Evolutionary conservation across 2,113 vertebrate species (phyloP), one percentile per base, ranked within the genome.

Genomic region (Nesoenas mayeri): DNA sequence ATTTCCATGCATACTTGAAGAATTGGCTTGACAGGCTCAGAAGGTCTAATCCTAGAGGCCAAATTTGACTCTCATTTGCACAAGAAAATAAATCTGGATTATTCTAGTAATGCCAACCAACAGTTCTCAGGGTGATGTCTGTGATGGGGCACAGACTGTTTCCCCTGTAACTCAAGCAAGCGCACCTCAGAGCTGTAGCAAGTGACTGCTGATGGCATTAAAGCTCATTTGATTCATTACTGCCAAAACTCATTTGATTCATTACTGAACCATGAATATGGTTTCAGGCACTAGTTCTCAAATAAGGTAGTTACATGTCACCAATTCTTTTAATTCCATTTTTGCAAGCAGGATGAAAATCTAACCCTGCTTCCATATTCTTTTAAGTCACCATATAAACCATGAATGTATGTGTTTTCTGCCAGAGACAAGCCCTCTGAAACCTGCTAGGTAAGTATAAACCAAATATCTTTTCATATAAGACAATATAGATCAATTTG

Each of bases 61-160:
- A 86, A 58, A 58, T 62, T 53, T 53, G 9, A 28, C 25, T 62
- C 10, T 40, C 4, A 38, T 34, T 89, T 79, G 21, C 44, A 44
- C 4, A 74, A 47, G 3, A 73, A 28, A 28, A 88, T 53, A 79
- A 79, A 21, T 36, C 8, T 66, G 15, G 2, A 54, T 80, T 85
- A 32, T 83, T 62, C 10, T 80, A 54, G 15, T 31, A 18, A 44
- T 12, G 9, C 6, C 31, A 80, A 11, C 10, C 11, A 10, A 1
- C 21, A 25, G 13, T 28, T 21, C 13, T 62, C 1, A 1, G 14
- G 8, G 15, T 51, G 29, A 25, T 20, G 12, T 12, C 16, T 2
- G 0, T 50, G 10, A n/a, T 1, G 1, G 15, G 21, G 25, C 8
- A 53, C 16, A 51, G 26, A 10, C 16, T 67, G 15, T 42, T 72